Evolutionary conservation across 1,140 invertebrate genomes (phyloP), one percentile per base, ranked within the genome.

Genomic region (Solen grandis): DNA sequence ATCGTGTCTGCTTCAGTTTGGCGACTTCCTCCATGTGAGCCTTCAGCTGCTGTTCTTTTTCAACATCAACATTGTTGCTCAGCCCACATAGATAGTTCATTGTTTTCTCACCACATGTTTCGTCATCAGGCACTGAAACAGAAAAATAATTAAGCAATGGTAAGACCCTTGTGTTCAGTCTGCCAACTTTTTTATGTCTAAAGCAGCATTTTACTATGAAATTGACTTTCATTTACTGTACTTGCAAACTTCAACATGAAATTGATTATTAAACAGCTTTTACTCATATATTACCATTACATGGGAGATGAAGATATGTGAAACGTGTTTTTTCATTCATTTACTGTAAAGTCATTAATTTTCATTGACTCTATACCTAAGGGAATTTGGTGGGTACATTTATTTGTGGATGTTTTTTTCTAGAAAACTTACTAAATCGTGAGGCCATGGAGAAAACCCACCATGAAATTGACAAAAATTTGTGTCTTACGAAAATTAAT

Each of bases 21-120:
- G 85, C 77, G 25, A 88, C 82, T 62, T 84, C 81, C 27, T 81
- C 60, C 62, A 88, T 70, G 60, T 88, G 88, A 29, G 69, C 41
- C 55, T 76, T 69, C 68, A 86, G 62, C 19, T 69, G 31, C 38
- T 66, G 14, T 25, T 76, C 54, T 25, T 84, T 50, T 63, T 80
- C 73, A 13, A 86, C 80, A 5, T 82, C 73, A 13, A 79, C 81
- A 22, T 84, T 59, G 8, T 41, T 50, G 13, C 60, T 68, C 16
- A 83, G 63, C 14, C 82, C 82, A 66, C 80, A 82, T 16, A 81
- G 10, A 52, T 82, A 62, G 41, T 81, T 82, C 8, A 81, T 29
- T 4, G 63, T 27, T 54, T 50, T 41, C 8, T 25, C 38, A n/a
- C 52, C 70, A 66, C 74, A 82, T 0, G 66, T 73, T 13, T 83